Percentiles rank a stretch among this genome's conserved stretches.
Conservation (phyloP, 2,888 invertebrate genomes). For the Phaedon cochleariae region DNA sequence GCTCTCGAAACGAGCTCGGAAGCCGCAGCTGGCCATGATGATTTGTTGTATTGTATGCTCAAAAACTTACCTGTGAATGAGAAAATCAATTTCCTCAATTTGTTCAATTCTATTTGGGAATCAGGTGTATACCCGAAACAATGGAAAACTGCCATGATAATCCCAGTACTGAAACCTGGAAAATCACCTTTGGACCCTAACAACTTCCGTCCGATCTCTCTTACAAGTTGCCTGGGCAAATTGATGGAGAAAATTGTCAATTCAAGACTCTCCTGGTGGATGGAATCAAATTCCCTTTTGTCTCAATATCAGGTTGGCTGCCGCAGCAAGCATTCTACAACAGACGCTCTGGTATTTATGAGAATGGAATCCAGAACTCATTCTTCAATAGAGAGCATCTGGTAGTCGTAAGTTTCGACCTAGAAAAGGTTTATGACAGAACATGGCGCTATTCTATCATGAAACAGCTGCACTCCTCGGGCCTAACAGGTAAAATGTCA, state of each 20-base stretch:
- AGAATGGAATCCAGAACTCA: slow-evolving; percentile 8
- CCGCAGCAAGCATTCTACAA: slow-evolving; percentile 2
- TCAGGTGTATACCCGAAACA: slow-evolving; percentile 6
- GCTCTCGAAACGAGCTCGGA: neutral
- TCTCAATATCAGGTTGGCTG: slow-evolving; percentile 13
- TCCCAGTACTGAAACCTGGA: slow-evolving; percentile 17
- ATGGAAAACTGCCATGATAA: slow-evolving; percentile 20
- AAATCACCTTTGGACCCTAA: no score
- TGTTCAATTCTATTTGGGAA: neutral
- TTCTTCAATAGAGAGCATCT: slow-evolving; percentile 7
- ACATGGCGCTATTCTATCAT: slow-evolving; percentile 33
- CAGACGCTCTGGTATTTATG: slow-evolving; percentile 7
- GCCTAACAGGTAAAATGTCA: slow-evolving; percentile 28
- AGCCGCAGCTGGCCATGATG: slow-evolving; percentile 1
- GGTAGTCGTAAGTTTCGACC: slow-evolving; percentile 16
- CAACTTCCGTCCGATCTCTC: slow-evolving; percentile 22
- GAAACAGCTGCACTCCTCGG: slow-evolving; percentile 25
- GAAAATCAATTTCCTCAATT: no score
- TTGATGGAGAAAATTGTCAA: slow-evolving; percentile 26
- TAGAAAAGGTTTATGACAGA: slow-evolving; percentile 19
- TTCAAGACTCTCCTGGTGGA: slow-evolving; percentile 8
- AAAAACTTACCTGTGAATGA: neutral
- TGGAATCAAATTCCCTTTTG: slow-evolving; percentile 14
- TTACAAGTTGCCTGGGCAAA: slow-evolving; percentile 26
- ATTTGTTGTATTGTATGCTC: neutral